A percentile compares a stretch with the other conserved stretches of the same genome.
Conservation (phyloP, 2,888 invertebrate genomes). For the Melinaea marsaeus region DNA sequence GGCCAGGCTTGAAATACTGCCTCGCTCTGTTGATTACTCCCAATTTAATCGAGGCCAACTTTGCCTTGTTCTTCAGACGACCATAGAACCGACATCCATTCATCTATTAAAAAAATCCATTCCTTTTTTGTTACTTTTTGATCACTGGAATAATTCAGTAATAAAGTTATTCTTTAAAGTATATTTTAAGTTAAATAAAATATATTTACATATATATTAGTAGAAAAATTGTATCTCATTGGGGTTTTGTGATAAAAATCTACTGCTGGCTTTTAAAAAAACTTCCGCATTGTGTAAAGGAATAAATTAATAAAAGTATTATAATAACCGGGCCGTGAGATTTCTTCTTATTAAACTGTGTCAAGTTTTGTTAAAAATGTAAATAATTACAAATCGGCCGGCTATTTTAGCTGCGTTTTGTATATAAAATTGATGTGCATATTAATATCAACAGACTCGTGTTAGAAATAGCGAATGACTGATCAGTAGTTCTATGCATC, state of each 20-base stretch:
- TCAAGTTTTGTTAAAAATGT: constrained; percentile 1
- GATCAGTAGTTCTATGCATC: constrained; percentile 6
- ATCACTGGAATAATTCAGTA: too few species aligned
- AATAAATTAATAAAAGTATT: not conserved
- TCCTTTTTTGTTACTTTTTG: too few species aligned
- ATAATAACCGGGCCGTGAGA: not conserved
- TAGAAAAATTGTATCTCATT: not conserved
- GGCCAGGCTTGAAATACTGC: too few species aligned
- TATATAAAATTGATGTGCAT: constrained; percentile 21
- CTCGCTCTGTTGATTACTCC: too few species aligned
- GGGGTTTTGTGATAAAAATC: not conserved
- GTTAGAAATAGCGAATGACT: constrained; percentile 29
- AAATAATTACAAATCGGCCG: not conserved
- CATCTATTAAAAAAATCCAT: too few species aligned
- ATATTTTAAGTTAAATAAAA: too few species aligned
- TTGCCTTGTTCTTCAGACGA: too few species aligned
- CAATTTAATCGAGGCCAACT: too few species aligned
- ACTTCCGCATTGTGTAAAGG: not conserved
- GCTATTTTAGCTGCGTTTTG: constrained; percentile 5
- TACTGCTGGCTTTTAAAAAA: not conserved
- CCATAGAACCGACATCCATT: too few species aligned
- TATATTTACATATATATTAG: too few species aligned
- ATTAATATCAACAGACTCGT: constrained; percentile 28
- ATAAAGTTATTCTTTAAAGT: too few species aligned
- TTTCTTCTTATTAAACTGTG: not conserved